phyloP scores from a whole-genome alignment of 2,888 invertebrate genomes.

The Julus scandinavius region DNA sequence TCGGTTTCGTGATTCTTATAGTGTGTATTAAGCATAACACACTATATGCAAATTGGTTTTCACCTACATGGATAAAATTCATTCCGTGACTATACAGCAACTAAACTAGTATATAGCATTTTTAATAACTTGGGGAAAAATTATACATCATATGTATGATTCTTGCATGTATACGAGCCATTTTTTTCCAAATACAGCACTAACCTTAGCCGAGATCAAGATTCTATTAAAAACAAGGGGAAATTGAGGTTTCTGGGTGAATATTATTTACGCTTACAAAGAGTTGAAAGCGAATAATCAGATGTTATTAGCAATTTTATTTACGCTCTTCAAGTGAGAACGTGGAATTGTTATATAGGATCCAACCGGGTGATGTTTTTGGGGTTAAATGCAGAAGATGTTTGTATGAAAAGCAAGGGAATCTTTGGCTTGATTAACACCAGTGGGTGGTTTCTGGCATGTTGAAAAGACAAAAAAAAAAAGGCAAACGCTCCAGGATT shows the following conservation, averaged over 20 bases:
- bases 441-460: constrained; percentile 12
- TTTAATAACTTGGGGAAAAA: no score
- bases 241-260: constrained; percentile 37
- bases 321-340: constrained; percentile 24
- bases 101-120: no score
- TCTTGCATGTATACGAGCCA: no score
- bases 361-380: neutral
- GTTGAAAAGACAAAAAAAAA: constrained; percentile 15
- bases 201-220: neutral
- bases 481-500: constrained; percentile 2
- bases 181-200: no score
- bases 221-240: neutral
- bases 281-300: neutral
- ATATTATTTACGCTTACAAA: constrained; percentile 30
- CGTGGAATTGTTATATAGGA: neutral
- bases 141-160: no score
- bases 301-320: neutral
- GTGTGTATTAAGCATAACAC: no score
- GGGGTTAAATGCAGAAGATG: neutral
- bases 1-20: no score
- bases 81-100: no score
- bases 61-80: no score
- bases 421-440: neutral
- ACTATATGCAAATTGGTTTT: no score
- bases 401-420: neutral